Evolutionary conservation across 2,888 invertebrate genomes (phyloP), one percentile per base, ranked within the genome.

Genomic region (Amiota minor): DNA sequence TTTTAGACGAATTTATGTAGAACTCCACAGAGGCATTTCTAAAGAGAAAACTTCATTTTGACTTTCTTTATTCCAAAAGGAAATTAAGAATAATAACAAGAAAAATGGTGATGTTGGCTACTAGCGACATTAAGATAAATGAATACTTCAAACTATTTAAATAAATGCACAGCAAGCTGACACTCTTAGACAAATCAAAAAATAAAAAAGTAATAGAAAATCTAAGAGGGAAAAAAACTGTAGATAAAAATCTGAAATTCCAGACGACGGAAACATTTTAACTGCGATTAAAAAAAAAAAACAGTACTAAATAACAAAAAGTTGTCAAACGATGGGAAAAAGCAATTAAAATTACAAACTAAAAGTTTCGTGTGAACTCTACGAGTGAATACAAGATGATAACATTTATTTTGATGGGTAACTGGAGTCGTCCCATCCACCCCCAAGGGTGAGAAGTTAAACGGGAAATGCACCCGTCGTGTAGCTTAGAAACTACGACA

Each of bases 161-260:
- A 62, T 62, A 62, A 62, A 62, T 16, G 56, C 62, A n/a, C 62
- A 20, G 35, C 35, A 45, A 62, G 45, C 62, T 62, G 62, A 62
- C 62, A 62, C 45, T 62, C 45, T 16, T 62, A 20, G 20, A 18
- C 35, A 35, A 53, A 53, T 12, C 9, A n/a, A n/a, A 53, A 12
- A 53, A 53, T n/a, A 56, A 56, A 56, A 16, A 18, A 56, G 56
- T 8, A 56, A 16, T 9, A 8, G 9, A 12, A 55, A 55, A n/a
- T 16, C 16, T 55, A 55, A 55, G 3, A 55, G 18, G 18, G 10
- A n/a, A 55, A 55, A 14, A 55, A 55, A 55, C 16, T 55, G 18
- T 55, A 16, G n/a, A 55, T 18, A 55, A 55, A 55, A 55, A 55
- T 55, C 55, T 55, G 55, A n/a, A 59, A 59, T 18, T 9, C 1